phyloP scores from a whole-genome alignment of 2,888 invertebrate species.

The Caenorhabditis uteleia region DNA sequence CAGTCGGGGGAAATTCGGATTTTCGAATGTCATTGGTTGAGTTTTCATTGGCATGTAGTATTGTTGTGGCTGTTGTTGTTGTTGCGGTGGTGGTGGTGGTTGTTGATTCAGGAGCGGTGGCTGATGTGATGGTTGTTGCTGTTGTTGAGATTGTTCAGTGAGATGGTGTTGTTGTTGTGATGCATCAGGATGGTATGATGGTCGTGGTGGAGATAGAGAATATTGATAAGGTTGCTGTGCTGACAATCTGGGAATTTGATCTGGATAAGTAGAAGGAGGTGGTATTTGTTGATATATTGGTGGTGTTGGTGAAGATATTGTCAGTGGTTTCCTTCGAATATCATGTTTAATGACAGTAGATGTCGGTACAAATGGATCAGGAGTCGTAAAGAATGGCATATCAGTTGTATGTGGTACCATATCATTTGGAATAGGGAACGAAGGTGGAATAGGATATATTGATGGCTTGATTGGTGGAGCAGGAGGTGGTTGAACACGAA shows the following conservation, averaged over 20 bases:
- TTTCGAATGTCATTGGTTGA: constrained; percentile 1
- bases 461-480: not conserved
- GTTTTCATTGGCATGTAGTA: constrained; percentile 8
- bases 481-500: constrained; percentile 18
- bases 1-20: constrained; percentile 26
- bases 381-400: constrained; percentile 4
- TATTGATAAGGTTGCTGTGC: too few relatives aligned
- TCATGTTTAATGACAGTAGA: constrained; percentile 3
- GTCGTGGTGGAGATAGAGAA: too few relatives aligned
- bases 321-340: too few relatives aligned
- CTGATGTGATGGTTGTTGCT: not conserved
- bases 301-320: too few relatives aligned
- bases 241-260: too few relatives aligned
- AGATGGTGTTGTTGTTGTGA: too few relatives aligned
- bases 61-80: constrained; percentile 6
- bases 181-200: too few relatives aligned
- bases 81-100: constrained; percentile 9
- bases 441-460: not conserved
- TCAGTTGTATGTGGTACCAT: constrained; percentile 2
- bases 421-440: not conserved
- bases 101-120: constrained; percentile 10
- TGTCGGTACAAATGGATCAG: not conserved
- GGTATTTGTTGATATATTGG: too few relatives aligned
- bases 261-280: too few relatives aligned
- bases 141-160: too few relatives aligned